Conservation (phyloP, 2,888 invertebrate genomes). For the Eurois occulta region DNA sequence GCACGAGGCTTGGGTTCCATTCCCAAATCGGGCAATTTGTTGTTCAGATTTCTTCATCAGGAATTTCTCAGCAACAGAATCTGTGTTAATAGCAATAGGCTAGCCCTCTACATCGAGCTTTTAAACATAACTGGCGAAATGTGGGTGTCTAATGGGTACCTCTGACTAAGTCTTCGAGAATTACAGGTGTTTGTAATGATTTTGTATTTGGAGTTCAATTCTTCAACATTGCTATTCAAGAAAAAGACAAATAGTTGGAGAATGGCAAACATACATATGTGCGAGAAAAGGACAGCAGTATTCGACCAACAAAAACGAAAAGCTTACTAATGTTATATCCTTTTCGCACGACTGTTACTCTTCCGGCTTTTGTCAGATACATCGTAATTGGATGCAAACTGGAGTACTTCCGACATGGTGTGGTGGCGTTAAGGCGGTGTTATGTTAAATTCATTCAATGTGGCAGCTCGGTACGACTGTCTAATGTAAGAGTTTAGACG, state of each 20-base stretch:
- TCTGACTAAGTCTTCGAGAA: background rate
- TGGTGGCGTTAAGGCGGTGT: constrained; percentile 69
- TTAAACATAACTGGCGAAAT: background rate
- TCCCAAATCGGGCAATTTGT: background rate
- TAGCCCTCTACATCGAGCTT: background rate
- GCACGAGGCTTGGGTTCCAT: background rate
- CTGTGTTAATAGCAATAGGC: background rate
- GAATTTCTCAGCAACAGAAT: background rate
- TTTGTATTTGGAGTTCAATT: background rate
- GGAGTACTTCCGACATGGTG: constrained; percentile 70
- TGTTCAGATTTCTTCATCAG: background rate
- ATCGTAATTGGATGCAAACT: constrained; percentile 73
- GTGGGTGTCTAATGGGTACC: background rate
- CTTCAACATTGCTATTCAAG: background rate
- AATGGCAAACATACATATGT: background rate
- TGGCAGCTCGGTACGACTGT: constrained; percentile 27
- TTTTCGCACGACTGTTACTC: constrained; percentile 61
- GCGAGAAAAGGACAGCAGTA: constrained; percentile 21
- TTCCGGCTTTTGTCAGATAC: constrained; percentile 66
- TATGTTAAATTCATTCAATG: constrained; percentile 77
- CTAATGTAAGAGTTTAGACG: constrained; percentile 24
- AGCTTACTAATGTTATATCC: constrained; percentile 57
- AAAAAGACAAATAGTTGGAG: background rate
- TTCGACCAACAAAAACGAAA: constrained; percentile 40
- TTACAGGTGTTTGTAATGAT: background rate